Evolutionary conservation across 2,888 invertebrate genomes (phyloP).

Genomic region (Melanotus villosus): DNA sequence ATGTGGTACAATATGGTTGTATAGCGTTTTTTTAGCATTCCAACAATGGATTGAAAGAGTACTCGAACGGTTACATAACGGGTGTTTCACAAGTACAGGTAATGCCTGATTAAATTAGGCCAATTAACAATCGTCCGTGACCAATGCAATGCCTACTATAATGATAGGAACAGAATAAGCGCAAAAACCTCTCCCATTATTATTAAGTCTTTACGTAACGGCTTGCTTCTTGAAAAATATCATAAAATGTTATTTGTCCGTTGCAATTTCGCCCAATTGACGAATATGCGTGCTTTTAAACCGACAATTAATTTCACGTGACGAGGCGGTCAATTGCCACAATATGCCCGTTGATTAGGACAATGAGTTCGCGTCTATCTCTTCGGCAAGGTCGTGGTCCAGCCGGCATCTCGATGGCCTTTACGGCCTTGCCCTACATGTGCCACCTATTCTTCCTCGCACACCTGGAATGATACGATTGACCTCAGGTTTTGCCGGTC

Average conservation of each 20-base stretch:
- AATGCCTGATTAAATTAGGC: slow-evolving; percentile 30
- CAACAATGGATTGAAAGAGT: background rate
- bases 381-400: slow-evolving; percentile 39
- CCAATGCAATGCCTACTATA: slow-evolving; percentile 27
- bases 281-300: background rate
- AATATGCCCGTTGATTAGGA: slow-evolving; percentile 24
- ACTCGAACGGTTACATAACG: slow-evolving; percentile 25
- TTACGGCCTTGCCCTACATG: slow-evolving; percentile 43
- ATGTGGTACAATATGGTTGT: background rate
- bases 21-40: background rate
- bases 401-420: slow-evolving; percentile 41
- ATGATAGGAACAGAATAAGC: slow-evolving; percentile 19
- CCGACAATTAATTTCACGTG: slow-evolving; percentile 31
- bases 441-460: slow-evolving; percentile 31
- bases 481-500: slow-evolving; percentile 22
- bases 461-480: slow-evolving; percentile 5
- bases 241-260: background rate
- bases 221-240: slow-evolving; percentile 1
- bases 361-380: slow-evolving; percentile 32
- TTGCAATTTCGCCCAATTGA: slow-evolving; percentile 18
- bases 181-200: slow-evolving; percentile 21
- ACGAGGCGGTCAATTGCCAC: slow-evolving; percentile 4
- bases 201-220: slow-evolving; percentile 10
- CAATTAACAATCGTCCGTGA: slow-evolving; percentile 31
- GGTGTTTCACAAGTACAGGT: slow-evolving; percentile 29